Conservation (phyloP, 2,797 vertebrate species). For the Intellagama lesueurii region DNA sequence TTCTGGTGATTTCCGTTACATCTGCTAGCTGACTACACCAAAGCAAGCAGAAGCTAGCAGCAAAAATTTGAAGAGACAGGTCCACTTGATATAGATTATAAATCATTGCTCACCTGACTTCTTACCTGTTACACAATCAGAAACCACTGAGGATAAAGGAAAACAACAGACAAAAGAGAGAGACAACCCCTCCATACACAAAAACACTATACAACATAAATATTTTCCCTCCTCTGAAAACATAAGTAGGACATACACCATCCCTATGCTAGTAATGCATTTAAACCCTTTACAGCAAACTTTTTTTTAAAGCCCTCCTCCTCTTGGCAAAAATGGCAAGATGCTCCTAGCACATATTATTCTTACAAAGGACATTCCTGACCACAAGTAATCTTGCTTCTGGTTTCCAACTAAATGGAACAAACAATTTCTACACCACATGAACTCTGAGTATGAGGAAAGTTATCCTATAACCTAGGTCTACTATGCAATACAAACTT, state of each 20-base stretch:
- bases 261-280: neutral
- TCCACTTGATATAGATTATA: too few relatives aligned
- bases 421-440: neutral
- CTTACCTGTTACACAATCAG: neutral
- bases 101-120: neutral
- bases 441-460: neutral
- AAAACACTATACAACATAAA: neutral
- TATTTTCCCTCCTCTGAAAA: neutral
- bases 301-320: neutral
- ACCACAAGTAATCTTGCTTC: neutral
- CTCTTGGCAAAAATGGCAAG: neutral
- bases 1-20: too few relatives aligned
- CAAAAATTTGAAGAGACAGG: too few relatives aligned
- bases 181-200: neutral
- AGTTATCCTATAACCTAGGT: neutral
- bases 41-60: too few relatives aligned
- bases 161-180: neutral
- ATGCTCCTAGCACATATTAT: neutral
- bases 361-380: neutral
- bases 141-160: neutral
- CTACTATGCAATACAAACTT: neutral
- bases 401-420: neutral
- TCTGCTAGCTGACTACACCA: too few relatives aligned
- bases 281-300: neutral
- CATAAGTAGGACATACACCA: too few relatives aligned